Conservation (phyloP, 2,797 vertebrate genomes). For the Chaunax sp. region DNA sequence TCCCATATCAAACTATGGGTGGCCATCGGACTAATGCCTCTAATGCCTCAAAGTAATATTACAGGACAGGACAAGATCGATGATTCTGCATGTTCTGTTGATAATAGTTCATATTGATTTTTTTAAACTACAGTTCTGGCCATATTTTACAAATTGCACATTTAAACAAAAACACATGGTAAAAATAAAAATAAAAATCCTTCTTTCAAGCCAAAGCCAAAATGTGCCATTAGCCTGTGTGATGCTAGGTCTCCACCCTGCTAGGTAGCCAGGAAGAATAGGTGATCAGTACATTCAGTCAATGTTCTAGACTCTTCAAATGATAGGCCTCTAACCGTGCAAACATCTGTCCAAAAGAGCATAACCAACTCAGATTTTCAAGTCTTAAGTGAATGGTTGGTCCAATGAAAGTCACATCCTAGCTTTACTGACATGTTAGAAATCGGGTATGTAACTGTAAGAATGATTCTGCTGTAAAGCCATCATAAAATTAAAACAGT, state of each 20-base stretch:
- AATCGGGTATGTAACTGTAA: constrained; percentile 40
- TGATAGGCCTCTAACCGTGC: constrained; percentile 53
- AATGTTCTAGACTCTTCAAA: constrained; percentile 46
- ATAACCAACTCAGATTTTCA: constrained; percentile 63
- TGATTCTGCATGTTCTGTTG: too few species aligned
- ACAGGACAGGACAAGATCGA: too few species aligned
- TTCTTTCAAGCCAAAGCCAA: constrained; percentile 39
- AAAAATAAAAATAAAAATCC: constrained; percentile 46
- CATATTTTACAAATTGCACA: too few species aligned
- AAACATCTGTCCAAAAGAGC: constrained; percentile 52
- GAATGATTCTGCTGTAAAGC: constrained; percentile 27
- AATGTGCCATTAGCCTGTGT: constrained; percentile 26
- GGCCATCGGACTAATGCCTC: too few species aligned
- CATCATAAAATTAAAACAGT: constrained; percentile 41
- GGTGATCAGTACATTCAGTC: constrained; percentile 65
- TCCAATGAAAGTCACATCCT: constrained; percentile 51
- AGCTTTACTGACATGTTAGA: constrained; percentile 46
- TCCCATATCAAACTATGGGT: too few species aligned
- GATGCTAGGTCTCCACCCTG: constrained; percentile 21
- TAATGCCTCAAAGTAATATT: too few species aligned
- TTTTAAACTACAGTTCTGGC: too few species aligned
- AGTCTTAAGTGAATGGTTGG: constrained; percentile 69
- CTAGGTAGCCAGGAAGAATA: constrained; percentile 49
- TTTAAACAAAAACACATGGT: constrained; percentile 41
- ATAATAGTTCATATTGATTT: too few species aligned